Evolutionary conservation across 1,140 invertebrate species (phyloP), one percentile per base, ranked within the genome.

Genomic region (Drosophila aff.): DNA sequence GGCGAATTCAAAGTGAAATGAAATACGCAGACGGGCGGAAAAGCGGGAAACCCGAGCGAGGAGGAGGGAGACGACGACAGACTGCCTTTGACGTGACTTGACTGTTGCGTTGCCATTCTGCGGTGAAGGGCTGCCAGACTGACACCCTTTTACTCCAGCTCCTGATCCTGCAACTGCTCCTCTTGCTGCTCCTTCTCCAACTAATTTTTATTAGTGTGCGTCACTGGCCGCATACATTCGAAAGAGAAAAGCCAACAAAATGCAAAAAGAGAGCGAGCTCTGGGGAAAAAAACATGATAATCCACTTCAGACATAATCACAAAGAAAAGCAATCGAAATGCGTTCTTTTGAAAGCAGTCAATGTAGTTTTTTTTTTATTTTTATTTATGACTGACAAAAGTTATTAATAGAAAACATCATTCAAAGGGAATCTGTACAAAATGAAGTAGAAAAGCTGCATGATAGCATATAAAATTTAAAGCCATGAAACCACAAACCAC

Each of bases 1-100:
- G 73, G 59, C 63, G 82, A 80, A 75, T 82, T 76, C 81, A 83
- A 68, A 81, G 65, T 65, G 82, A 75, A 84, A 81, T 75, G 61
- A 81, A 82, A 85, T 86, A 81, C 81, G 61, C 52, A 79, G 73
- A 40, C 63, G 62, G 53, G 43, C 7, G 36, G 44, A 50, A 40
- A 41, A 26, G 50, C 40, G 50, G 46, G 38, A 64, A 47, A 44
- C 18, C 13, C 52, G 31, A 55, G 52, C 52, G 9, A 21, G 50
- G 40, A 61, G 8, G n/a, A n/a, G 23, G 9, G 49, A n/a, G 26
- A 50, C 16, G 46, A 26, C 3, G 73, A 41, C 63, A 59, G 74
- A 43, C 58, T 65, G 80, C 79, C 79, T 76, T 83, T 84, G 81
- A 83, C 81, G 81, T 84, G 71, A 74, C 71, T 74, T 75, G 81